Conservation (phyloP, 2,797 vertebrate species). For the Buphagus erythrorhynchus region DNA sequence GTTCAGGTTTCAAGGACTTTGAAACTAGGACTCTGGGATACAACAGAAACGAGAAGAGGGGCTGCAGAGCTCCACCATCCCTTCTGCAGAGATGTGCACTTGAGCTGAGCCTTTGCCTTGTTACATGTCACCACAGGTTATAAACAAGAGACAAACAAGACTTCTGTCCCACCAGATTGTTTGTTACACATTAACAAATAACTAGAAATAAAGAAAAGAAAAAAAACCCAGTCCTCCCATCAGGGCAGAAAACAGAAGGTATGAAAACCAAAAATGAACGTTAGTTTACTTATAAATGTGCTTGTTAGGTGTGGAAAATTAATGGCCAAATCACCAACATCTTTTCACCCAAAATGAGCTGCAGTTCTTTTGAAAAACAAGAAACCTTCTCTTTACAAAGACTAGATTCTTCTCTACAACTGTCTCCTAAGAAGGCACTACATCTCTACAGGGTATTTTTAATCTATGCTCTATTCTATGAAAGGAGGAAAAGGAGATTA, state of each 20-base stretch:
- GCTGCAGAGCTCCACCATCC: constrained; percentile 18
- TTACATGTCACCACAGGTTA: constrained; percentile 65
- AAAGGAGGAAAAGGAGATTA: constrained; percentile 63
- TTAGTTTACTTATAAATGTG: constrained; percentile 67
- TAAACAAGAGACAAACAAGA: constrained; percentile 74
- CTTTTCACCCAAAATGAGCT: constrained; percentile 46
- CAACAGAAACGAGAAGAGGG: constrained; percentile 55
- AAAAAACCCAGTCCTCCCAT: constrained; percentile 67
- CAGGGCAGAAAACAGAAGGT: constrained; percentile 73
- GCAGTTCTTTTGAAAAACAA: constrained; percentile 42
- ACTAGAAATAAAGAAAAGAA: constrained; percentile 25
- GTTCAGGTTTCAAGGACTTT: constrained; percentile 56
- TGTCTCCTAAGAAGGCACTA: constrained; percentile 40
- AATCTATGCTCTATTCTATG: constrained; percentile 31
- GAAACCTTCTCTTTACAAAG: constrained; percentile 46
- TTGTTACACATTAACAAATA: constrained; percentile 75
- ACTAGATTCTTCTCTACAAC: constrained; percentile 44
- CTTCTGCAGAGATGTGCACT: constrained; percentile 2
- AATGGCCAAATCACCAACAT: constrained; percentile 68
- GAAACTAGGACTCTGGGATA: constrained; percentile 30
- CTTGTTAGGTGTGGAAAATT: constrained; percentile 52
- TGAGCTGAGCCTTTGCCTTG: constrained; percentile 46
- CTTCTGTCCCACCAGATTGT: constrained; percentile 58
- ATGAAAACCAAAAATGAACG: constrained; percentile 73
- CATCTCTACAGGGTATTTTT: background rate